Conservation (phyloP, 2,888 invertebrate species). For the Itoplectis maculator region DNA sequence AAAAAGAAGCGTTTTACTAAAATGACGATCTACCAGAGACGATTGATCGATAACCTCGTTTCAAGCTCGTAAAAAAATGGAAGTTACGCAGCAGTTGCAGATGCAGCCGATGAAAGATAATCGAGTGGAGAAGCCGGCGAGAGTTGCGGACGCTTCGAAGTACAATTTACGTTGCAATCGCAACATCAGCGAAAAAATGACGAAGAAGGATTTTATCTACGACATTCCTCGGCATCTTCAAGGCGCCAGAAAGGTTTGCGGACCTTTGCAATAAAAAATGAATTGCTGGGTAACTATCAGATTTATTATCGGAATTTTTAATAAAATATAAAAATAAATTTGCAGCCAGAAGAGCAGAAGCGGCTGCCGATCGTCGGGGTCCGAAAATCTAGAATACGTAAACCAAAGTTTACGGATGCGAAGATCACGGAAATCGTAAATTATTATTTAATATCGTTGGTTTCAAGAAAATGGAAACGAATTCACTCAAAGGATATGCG, state of each 20-base stretch:
- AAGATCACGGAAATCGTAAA: conserved; percentile 68
- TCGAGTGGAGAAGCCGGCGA: background rate
- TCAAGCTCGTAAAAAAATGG: background rate
- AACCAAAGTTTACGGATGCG: conserved; percentile 57
- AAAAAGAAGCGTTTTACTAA: background rate
- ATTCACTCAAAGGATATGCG: background rate
- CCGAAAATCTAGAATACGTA: conserved; percentile 66
- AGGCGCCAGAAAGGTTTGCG: conserved; percentile 64
- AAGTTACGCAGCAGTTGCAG: background rate
- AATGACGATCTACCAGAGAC: conserved; percentile 6
- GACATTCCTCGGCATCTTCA: conserved; percentile 74
- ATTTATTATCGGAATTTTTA: background rate
- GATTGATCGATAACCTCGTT: background rate
- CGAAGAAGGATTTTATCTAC: conserved; percentile 78
- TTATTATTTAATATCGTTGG: conserved; percentile 7
- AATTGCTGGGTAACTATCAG: too few relatives aligned
- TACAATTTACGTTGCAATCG: conserved; percentile 79
- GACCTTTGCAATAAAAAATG: background rate
- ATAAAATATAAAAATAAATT: background rate
- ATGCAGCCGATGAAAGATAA: conserved; percentile 31
- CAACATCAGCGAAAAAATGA: conserved; percentile 79
- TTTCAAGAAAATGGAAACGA: background rate
- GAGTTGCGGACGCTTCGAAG: conserved; percentile 72
- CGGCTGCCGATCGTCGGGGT: conserved; percentile 69
- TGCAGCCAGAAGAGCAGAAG: conserved; percentile 67